Percentiles rank a stretch among this genome's conserved stretches.
phyloP scores from a whole-genome alignment of 2,797 vertebrate species.

The Brachyalestes nurse region DNA sequence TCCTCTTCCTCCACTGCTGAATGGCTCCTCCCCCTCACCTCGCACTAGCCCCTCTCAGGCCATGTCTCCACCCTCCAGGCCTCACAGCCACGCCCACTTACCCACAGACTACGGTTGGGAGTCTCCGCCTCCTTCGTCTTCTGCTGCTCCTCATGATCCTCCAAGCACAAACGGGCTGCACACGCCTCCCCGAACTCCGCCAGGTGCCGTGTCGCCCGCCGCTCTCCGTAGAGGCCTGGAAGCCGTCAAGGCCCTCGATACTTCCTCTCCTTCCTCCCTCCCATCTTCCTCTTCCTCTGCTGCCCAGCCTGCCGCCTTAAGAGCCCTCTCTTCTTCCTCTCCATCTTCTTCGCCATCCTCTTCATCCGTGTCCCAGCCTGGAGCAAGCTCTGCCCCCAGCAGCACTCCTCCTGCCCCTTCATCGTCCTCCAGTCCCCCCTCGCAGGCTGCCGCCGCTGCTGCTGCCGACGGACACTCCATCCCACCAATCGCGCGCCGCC shows the following conservation, averaged over 20 bases:
- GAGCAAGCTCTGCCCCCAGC: constrained; percentile 62
- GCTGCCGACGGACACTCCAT: constrained; percentile 88
- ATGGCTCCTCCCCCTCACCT: constrained; percentile 87
- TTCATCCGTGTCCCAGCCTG: constrained; percentile 61
- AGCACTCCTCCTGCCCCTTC: constrained; percentile 73
- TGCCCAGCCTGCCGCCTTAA: constrained; percentile 52
- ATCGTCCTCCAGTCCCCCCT: constrained; percentile 78
- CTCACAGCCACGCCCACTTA: constrained; percentile 73
- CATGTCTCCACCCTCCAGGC: constrained; percentile 79
- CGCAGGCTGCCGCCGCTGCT: constrained; percentile 79
- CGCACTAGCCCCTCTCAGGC: constrained; percentile 89
- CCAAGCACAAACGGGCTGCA: constrained; percentile 91
- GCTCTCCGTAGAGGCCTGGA: constrained; percentile 91
- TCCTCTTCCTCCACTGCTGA: constrained; percentile 82
- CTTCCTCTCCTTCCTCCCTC: constrained; percentile 69
- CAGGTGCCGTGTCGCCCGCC: constrained; percentile 88
- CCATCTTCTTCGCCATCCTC: constrained; percentile 58
- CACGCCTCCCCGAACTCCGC: constrained; percentile 82
- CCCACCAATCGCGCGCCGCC: constrained; percentile 93
- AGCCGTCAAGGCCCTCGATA: constrained; percentile 87
- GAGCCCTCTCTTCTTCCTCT: constrained; percentile 76
- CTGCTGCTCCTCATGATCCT: constrained; percentile 64
- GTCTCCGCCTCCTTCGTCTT: constrained; percentile 69
- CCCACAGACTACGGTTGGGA: constrained; percentile 88
- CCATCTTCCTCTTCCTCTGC: constrained; percentile 66